Base-by-base conservation (phyloP, 1,140 invertebrate genomes). In the Globodera rostochiensis region DNA sequence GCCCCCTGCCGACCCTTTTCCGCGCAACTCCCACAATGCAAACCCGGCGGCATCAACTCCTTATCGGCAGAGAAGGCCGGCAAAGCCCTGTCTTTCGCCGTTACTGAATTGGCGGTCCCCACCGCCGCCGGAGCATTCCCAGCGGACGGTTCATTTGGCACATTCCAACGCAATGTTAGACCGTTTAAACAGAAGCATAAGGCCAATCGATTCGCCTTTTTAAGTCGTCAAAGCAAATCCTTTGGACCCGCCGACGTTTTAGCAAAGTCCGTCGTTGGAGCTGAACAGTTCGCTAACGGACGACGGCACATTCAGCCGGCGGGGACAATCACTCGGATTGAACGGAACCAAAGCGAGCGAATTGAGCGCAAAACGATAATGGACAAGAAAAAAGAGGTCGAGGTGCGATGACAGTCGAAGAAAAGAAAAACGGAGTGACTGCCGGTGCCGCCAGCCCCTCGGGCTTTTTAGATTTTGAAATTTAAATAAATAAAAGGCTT, bases 161-260 rank as follows among this genome's bases (percentile, higher is more conserved):
- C 57, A 64, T 64, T 13, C 57, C 57, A 64, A 64, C 11, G 57
- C 57, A 19, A 11, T 64, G 57, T 64, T 64, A n/a, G 19, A 11
- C 57, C 13, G 19, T 19, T 36, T 6, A 1, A 69, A 8, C 19
- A 9, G n/a, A 7, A 19, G 67, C 67, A 69, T 21, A 13, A 71
- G 7, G 36, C 69, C 36, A 45, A 47, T 45, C 0, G 4, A 47
- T 71, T 25, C 25, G 47, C 74, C 1, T 36, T 15, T 79, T 79
- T 36, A 47, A 80, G 79, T n/a, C 79, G 79, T 19, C 79, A 80
- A 13, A 80, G 74, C 45, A 47, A 76, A 57, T 79, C 74, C 21
- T 80, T 80, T 64, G 74, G 57, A 13, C 79, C 79, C n/a, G 57
- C 74, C 36, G 79, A 78, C 49, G 25, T 70, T 64, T 50, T 69